Base-by-base conservation (phyloP, 2,113 vertebrate genomes). In the Sturnus vulgaris region DNA sequence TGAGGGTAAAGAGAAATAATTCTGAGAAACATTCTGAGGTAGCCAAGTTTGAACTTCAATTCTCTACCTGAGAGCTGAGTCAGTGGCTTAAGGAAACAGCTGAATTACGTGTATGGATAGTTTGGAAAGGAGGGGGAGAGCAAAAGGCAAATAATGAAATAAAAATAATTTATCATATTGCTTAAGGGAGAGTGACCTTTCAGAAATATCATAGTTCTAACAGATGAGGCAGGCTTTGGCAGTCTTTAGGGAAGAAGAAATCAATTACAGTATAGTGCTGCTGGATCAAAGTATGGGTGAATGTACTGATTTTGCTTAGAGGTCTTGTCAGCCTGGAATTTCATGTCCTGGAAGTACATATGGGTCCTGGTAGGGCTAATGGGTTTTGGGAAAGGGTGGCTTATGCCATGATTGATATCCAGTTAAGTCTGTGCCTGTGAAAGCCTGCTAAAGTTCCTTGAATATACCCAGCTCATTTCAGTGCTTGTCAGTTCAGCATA, bases 131-230 rank as follows among this genome's bases (percentile, higher is more conserved):
- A 76, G 7, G 3, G 13, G 9, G 17, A 81, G 25, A 71, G 28
- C 4, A 28, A 90, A 81, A 63, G 60, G 56, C 1, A 15, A 91
- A 92, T 84, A 88, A 76, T 30, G 57, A 89, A 91, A 90, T 80
- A 86, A 94, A 88, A 94, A 82, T 84, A 83, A 97, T 88, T 90
- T 73, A 88, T 92, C 55, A 50, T 78, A 39, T 78, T 92, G 42
- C 83, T 94, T 56, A 81, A 92, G 57, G 82, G 72, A 94, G 47
- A 61, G 44, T 92, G 95, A 96, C 86, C 79, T 95, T 95, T 94
- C 65, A 60, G 69, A 78, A 82, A 92, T 79, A 83, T 25, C 42
- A 52, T 91, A 75, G 68, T 22, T 93, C 56, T 93, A 93, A 84
- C 40, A 86, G 60, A 93, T 92, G 69, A 93, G 65, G 49, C 44